Evolutionary conservation across 2,113 vertebrate genomes (phyloP), one percentile per base, ranked within the genome.

Genomic region (Chaetodon auriga): DNA sequence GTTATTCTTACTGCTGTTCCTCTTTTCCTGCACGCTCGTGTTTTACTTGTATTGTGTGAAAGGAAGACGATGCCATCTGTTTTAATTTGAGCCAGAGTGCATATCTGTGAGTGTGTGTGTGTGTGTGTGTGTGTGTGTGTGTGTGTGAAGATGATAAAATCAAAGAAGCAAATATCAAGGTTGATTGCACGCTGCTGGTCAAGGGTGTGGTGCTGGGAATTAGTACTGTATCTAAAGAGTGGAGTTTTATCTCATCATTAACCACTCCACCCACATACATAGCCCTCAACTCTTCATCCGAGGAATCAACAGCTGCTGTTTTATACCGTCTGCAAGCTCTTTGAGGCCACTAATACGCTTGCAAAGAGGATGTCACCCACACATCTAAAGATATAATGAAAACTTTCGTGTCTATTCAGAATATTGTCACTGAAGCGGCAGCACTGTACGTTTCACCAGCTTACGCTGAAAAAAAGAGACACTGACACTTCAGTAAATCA

Each of bases 151-250:
- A 80, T 62, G 68, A 84, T 84, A 65, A 81, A 66, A 58, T 54
- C 9, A 75, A 63, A 43, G n/a, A 64, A 66, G 61, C 43, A 58
- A 62, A 84, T 68, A 53, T 83, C 46, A 80, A 43, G 70, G 58
- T 72, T 71, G 82, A 87, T 81, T 78, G 48, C 23, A 72, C 65
- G 41, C 64, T 78, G 2, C 60, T 55, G 72, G 62, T 68, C 57
- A 53, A 7, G 10, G 63, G 21, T 61, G 68, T 77, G 76, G 45
- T 74, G 71, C 36, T 75, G 77, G 7, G 49, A 78, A 49, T 83
- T 65, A 70, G 55, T 14, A 3, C 2, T 46, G 6, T 0, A n/a
- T 75, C 55, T 45, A 60, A n/a, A n/a, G 41, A 60, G n/a, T 3
- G 35, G 41, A 51, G 41, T 68, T 78, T 65, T 30, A 46, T 53